Conservation (phyloP, 2,113 vertebrate species). For the Corvus hawaiiensis region DNA sequence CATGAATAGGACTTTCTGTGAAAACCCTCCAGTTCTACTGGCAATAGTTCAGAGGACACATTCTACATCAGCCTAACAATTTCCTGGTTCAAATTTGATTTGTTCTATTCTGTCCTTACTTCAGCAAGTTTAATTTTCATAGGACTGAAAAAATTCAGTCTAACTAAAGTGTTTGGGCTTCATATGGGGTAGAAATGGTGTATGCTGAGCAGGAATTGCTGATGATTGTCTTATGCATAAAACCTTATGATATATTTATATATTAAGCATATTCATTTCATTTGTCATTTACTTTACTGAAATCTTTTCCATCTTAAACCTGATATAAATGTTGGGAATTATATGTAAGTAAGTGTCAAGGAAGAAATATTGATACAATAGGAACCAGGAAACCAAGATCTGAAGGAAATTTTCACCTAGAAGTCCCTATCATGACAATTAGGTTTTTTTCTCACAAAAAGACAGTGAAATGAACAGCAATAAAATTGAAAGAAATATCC, state of each 20-base stretch:
- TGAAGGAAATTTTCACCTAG: background rate
- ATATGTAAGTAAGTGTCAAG: background rate
- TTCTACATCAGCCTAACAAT: background rate
- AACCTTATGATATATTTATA: background rate
- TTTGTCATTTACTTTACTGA: background rate
- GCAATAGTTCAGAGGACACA: background rate
- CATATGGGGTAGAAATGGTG: background rate
- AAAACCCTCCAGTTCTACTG: background rate
- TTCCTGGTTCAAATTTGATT: background rate
- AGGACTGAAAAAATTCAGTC: background rate
- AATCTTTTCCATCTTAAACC: background rate
- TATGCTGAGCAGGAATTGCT: background rate
- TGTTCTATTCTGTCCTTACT: background rate
- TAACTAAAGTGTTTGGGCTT: background rate
- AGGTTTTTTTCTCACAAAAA: background rate
- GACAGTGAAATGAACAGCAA: background rate
- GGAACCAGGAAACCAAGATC: background rate
- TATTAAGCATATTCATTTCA: background rate
- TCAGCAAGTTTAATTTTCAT: background rate
- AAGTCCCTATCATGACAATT: background rate
- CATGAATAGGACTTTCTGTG: background rate
- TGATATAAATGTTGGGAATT: background rate
- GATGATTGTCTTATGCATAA: background rate
- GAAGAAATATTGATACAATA: background rate
- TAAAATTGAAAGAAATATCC: background rate